Conservation (phyloP, 2,797 vertebrate species). For the Distichodus sexfasciatus region DNA sequence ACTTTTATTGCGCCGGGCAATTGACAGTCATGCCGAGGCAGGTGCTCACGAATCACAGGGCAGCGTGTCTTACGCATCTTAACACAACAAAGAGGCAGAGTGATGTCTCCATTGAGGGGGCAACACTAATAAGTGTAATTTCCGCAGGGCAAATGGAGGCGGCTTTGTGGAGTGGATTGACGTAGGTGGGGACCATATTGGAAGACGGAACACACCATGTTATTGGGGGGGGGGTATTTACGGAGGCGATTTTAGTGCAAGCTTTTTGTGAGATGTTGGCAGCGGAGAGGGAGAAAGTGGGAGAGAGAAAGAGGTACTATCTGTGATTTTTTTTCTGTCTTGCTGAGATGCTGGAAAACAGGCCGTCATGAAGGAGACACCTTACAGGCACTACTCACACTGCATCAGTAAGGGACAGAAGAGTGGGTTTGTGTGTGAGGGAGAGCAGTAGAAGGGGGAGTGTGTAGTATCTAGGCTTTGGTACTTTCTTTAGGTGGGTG, state of each 20-base stretch:
- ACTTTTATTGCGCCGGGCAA: too few species aligned
- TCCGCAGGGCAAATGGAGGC: background rate
- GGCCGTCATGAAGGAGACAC: constrained; percentile 11
- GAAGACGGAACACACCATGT: background rate
- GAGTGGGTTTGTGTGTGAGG: background rate
- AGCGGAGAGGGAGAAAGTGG: background rate
- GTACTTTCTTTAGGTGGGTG: too few species aligned
- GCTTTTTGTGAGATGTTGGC: constrained; percentile 1
- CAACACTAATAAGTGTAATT: background rate
- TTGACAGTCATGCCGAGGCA: too few species aligned
- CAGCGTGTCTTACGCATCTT: too few species aligned
- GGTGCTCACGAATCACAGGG: too few species aligned
- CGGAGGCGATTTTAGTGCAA: background rate
- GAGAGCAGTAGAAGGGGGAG: too few species aligned
- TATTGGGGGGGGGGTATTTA: background rate
- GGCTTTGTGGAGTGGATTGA: too few species aligned
- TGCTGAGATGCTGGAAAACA: constrained; percentile 13
- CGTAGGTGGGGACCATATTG: background rate
- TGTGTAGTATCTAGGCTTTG: too few species aligned
- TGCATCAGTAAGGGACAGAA: background rate
- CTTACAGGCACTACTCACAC: background rate
- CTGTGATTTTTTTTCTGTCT: background rate
- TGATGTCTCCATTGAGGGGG: too few species aligned
- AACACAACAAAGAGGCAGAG: too few species aligned
- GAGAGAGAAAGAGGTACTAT: background rate